phyloP scores from a whole-genome alignment of 2,113 vertebrate genomes.

The Rutilus rutilus region DNA sequence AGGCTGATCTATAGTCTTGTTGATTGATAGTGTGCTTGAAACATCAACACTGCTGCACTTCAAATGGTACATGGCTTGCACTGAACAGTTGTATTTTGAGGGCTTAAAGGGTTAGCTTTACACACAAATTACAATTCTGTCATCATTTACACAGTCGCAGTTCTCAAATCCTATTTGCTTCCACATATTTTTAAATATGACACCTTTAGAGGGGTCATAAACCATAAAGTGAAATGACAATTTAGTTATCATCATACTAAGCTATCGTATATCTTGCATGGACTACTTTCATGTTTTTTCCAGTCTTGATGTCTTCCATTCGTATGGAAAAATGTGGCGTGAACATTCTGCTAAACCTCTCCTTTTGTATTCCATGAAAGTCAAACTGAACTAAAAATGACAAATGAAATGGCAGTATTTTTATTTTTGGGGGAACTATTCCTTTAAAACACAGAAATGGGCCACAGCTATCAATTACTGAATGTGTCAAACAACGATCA shows the following conservation, averaged over 20 bases:
- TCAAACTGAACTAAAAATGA: not conserved
- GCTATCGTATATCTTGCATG: not conserved
- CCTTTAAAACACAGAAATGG: not conserved
- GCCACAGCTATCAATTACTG: not conserved
- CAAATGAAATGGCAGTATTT: not conserved
- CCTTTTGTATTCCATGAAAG: not conserved
- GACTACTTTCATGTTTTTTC: not conserved
- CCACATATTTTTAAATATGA: not conserved
- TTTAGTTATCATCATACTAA: no score
- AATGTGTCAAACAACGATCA: not conserved
- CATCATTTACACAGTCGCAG: not conserved
- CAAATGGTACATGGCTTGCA: not conserved
- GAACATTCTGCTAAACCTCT: not conserved
- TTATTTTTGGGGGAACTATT: not conserved
- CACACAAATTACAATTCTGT: not conserved
- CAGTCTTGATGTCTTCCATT: not conserved
- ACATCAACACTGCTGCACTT: constrained; percentile 18
- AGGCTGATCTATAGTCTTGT: constrained; percentile 39
- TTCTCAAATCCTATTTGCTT: not conserved
- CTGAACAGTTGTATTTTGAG: not conserved
- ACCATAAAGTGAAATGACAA: not conserved
- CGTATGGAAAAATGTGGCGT: not conserved
- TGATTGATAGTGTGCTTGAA: constrained; percentile 44
- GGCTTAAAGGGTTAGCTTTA: not conserved
- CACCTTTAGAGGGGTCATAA: not conserved